Conservation (phyloP, 35 echinoderm and acorn worm genomes). For the Apostichopus japonicus region DNA sequence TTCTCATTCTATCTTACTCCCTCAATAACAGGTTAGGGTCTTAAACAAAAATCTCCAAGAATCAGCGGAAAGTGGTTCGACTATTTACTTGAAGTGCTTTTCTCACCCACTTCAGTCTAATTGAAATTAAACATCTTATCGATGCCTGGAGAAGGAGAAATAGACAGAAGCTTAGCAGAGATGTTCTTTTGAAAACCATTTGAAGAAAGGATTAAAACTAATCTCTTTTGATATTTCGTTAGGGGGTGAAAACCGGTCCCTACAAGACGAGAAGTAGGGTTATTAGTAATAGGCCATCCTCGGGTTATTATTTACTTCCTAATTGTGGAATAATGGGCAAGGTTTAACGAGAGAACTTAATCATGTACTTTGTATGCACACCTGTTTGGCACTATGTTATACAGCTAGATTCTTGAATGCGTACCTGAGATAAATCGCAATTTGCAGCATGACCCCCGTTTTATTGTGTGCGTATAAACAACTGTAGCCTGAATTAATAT, state of each 20-base stretch:
- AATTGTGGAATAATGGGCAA: constrained; percentile 4
- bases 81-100: constrained; percentile 11
- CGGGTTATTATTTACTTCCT: neutral
- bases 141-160: neutral
- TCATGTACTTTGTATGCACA: constrained; percentile 29
- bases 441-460: no score
- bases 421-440: no score
- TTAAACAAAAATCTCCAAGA: neutral
- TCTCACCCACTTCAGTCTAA: constrained; percentile 35
- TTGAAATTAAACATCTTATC: constrained; percentile 46
- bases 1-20: neutral
- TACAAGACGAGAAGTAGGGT: no score
- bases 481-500: no score
- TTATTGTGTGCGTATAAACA: no score
- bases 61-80: constrained; percentile 14
- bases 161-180: neutral
- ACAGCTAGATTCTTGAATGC: no score
- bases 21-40: neutral
- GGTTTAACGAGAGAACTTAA: constrained; percentile 18
- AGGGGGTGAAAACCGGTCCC: no score
- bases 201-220: neutral
- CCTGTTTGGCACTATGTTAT: neutral
- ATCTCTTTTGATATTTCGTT: neutral
- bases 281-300: neutral
- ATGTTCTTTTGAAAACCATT: neutral